Base-by-base conservation (phyloP, 2,797 vertebrate genomes). In the Dryobates pubescens region DNA sequence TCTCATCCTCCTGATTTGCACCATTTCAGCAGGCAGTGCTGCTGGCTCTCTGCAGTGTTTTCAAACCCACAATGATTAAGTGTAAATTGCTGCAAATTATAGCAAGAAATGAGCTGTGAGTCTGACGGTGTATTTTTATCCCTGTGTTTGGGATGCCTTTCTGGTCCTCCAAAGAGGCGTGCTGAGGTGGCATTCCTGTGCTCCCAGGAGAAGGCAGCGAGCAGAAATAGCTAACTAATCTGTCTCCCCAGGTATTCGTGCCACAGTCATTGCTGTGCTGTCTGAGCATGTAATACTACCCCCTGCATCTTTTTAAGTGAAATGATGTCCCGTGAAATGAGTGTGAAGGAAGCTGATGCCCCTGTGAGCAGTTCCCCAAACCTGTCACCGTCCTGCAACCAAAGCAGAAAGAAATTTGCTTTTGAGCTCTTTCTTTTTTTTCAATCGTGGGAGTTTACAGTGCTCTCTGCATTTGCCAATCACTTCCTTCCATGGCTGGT, bases 51-150 rank as follows among this genome's bases (percentile, higher is more conserved):
- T 83, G 89, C 56, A 85, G 51, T 63, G 91, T 87, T 94, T 96
- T 90, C 83, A 95, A 92, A 58, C 76, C 68, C 59, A 57, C 84
- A 47, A 90, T 80, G 75, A 92, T 92, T 80, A 92, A 75, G 78
- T 92, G 86, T 81, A 95, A 95, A 96, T 94, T 91, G 86, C 90
- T 91, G 78, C n/a, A 77, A 96, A 96, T 94, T 91, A 92, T 65
- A 90, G 86, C 78, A 92, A 85, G 81, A 94, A 94, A 93, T 96
- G 94, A 95, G 58, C 84, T 96, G 83, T 77, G 91, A 80, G 69
- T 86, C 94, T 93, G 88, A 41, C 69, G 75, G 78, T 77, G 87
- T 94, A 72, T 92, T 94, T 95, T 88, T 94, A 86, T 87, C 93
- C 88, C 74, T 45, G 59, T 85, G 88, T 93, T 92, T 93, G 72